phyloP scores from a whole-genome alignment of 2,888 invertebrate species.

The Pristionchus entomophagus region DNA sequence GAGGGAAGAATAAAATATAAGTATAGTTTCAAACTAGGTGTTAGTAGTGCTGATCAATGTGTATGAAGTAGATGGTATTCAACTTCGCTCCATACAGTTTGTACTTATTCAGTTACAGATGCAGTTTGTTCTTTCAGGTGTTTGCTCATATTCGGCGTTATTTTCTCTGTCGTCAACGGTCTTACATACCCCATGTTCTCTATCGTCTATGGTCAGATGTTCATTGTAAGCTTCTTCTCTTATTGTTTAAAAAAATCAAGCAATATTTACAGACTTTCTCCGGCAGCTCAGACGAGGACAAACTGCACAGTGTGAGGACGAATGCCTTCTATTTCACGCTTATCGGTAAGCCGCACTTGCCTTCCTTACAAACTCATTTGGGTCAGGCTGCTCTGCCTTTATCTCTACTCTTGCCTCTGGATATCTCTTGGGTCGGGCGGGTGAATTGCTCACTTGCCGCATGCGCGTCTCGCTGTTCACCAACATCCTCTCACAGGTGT shows the following conservation, averaged over 20 bases:
- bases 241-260: background rate
- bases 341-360: conserved; percentile 40
- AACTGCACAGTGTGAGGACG: conserved; percentile 23
- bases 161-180: conserved; percentile 64
- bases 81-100: too few species aligned
- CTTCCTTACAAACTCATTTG: background rate
- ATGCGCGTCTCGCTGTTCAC: conserved; percentile 76
- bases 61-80: too few species aligned
- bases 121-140: conserved; percentile 44
- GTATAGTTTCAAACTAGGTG: too few species aligned
- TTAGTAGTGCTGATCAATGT: too few species aligned
- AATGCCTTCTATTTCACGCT: conserved; percentile 52
- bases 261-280: conserved; percentile 29
- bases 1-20: too few species aligned
- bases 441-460: conserved; percentile 64
- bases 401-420: conserved; percentile 54
- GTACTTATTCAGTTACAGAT: background rate
- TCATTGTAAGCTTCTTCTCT: conserved; percentile 51
- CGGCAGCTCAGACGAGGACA: conserved; percentile 48
- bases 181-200: conserved; percentile 71
- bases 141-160: conserved; percentile 57
- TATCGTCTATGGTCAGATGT: conserved; percentile 70
- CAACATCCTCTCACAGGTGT: conserved; percentile 73
- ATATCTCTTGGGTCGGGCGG: conserved; percentile 60
- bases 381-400: background rate